Evolutionary conservation across 2,888 invertebrate species (phyloP).

Genomic region (Hydriomena furcata): DNA sequence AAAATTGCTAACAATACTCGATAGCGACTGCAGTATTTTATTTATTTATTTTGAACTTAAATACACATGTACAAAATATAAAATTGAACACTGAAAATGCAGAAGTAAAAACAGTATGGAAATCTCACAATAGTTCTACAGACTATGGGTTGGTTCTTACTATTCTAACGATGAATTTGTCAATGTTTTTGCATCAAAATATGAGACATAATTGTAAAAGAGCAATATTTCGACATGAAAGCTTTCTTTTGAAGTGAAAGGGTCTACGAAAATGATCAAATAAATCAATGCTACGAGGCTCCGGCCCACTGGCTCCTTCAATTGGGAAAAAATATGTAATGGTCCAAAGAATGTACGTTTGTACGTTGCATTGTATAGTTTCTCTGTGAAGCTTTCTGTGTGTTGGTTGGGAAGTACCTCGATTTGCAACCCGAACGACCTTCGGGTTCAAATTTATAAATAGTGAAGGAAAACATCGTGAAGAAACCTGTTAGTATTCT

Average conservation of each 20-base stretch:
- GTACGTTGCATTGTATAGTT: constrained; percentile 1
- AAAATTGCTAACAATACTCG: too few species aligned
- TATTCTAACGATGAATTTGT: neutral
- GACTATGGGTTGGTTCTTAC: neutral
- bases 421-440: too few species aligned
- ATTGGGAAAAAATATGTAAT: constrained; percentile 28
- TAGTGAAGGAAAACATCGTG: too few species aligned
- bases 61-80: too few species aligned
- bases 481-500: too few species aligned
- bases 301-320: constrained; percentile 11
- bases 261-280: constrained; percentile 11
- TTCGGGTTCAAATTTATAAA: too few species aligned
- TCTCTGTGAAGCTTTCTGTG: neutral
- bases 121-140: too few species aligned
- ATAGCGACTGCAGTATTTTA: too few species aligned
- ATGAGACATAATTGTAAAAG: neutral
- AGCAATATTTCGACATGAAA: constrained; percentile 5
- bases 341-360: constrained; percentile 1
- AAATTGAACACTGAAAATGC: too few species aligned
- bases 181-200: neutral
- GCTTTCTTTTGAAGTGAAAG: constrained; percentile 11
- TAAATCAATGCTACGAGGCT: constrained; percentile 14
- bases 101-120: too few species aligned
- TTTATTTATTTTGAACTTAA: too few species aligned
- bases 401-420: too few species aligned